phyloP scores from a whole-genome alignment of 2,888 invertebrate genomes.

The Mesoligia furuncula region DNA sequence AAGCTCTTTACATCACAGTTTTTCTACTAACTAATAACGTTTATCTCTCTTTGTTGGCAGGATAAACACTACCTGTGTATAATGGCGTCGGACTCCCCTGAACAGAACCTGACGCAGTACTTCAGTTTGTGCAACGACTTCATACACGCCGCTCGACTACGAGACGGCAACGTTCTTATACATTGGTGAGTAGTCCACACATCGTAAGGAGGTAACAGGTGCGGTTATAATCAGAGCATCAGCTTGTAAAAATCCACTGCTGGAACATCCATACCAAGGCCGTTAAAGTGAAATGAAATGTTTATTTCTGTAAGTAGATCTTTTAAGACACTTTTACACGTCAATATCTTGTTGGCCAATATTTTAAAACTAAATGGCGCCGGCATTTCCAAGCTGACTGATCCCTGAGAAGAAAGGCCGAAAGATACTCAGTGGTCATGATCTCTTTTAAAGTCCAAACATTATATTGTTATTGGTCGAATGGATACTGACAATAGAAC shows the following conservation, averaged over 20 bases:
- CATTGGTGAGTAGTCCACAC: conserved; percentile 93
- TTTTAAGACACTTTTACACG: too few species aligned
- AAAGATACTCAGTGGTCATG: too few species aligned
- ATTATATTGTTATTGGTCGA: background rate
- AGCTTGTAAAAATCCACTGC: background rate
- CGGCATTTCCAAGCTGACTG: too few species aligned
- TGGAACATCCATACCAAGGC: background rate
- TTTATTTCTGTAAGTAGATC: too few species aligned
- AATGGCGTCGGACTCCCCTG: conserved; percentile 98
- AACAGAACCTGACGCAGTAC: conserved; percentile 98
- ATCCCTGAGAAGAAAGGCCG: too few species aligned
- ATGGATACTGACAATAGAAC: background rate
- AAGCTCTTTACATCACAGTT: background rate
- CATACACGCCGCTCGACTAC: conserved; percentile 97
- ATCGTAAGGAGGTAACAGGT: background rate
- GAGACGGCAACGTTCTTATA: conserved; percentile 97
- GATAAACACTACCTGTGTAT: conserved; percentile 99
- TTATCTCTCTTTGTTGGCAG: conserved; percentile 89
- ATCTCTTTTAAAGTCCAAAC: too few species aligned
- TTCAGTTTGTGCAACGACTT: conserved; percentile 98
- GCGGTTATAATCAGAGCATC: background rate
- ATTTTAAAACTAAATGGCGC: too few species aligned
- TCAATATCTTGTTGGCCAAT: too few species aligned
- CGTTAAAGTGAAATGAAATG: background rate
- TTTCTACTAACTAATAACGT: background rate